Percentiles rank a stretch among this genome's conserved stretches.
These are phyloP conservation scores for Marisa cornuarietis DNA, from an alignment of 1,140 invertebrate species.

Conservation along the genomic window DNA sequence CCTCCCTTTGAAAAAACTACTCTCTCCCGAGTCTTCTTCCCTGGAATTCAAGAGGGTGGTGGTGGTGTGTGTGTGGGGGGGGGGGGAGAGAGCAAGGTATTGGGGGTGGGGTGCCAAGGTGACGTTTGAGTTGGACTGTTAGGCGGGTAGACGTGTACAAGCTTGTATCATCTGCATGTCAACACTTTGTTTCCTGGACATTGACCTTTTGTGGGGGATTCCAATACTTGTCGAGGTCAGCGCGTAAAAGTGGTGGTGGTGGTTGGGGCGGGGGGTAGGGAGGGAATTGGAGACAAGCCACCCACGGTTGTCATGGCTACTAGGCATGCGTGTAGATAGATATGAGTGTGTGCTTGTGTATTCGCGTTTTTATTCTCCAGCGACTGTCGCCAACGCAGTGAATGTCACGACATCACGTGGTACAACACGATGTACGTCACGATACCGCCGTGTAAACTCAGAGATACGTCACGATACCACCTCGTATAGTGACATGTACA, in stretches of 20 bases:
- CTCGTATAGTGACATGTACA: too few relatives aligned
- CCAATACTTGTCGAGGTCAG: background rate
- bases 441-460: too few relatives aligned
- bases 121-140: background rate
- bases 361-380: background rate
- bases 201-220: background rate
- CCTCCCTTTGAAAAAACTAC: background rate
- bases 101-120: background rate
- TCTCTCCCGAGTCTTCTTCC: too few relatives aligned
- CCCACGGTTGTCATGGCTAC: background rate
- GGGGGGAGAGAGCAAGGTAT: background rate
- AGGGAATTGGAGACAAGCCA: background rate
- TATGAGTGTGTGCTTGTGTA: background rate
- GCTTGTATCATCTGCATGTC: background rate
- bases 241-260: background rate
- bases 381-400: too few relatives aligned
- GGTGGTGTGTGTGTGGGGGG: background rate
- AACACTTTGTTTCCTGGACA: background rate
- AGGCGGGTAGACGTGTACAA: background rate
- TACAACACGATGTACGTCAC: too few relatives aligned
- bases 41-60: background rate
- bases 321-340: background rate
- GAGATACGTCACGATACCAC: too few relatives aligned
- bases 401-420: too few relatives aligned
- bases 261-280: background rate